These are phyloP conservation scores for Cephus sareptanus DNA, from an alignment of 2,888 invertebrate species.

Conservation along the genomic window DNA sequence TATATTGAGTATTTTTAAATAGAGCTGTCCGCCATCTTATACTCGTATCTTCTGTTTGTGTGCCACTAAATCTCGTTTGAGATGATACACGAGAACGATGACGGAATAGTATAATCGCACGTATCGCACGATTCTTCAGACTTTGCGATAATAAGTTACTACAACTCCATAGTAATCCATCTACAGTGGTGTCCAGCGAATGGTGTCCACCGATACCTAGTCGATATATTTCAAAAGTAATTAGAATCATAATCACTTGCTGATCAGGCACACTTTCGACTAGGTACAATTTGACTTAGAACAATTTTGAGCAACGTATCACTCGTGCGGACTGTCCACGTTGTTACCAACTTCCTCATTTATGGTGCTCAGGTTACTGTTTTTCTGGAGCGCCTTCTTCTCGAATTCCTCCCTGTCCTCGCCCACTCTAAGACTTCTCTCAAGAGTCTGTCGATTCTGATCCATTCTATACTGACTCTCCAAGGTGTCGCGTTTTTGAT, in stretches of 20 bases:
- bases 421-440: constrained; percentile 34
- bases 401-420: constrained; percentile 22
- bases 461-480: constrained; percentile 43
- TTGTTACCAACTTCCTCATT: constrained; percentile 47
- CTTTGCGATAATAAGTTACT: background rate
- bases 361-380: constrained; percentile 50
- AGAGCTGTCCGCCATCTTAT: background rate
- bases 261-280: constrained; percentile 30
- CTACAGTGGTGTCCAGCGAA: background rate
- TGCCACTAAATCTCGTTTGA: background rate
- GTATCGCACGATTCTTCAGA: background rate
- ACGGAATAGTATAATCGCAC: background rate
- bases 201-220: constrained; percentile 1
- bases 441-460: constrained; percentile 41
- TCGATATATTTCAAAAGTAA: background rate
- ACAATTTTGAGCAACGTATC: constrained; percentile 27
- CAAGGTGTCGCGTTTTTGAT: constrained; percentile 34
- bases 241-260: constrained; percentile 7
- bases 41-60: no score
- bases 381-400: constrained; percentile 31
- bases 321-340: constrained; percentile 46
- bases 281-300: constrained; percentile 36
- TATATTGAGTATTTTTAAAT: background rate
- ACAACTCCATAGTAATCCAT: background rate
- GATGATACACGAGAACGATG: background rate